Percentiles rank a stretch among this genome's conserved stretches.
Conservation (phyloP, 2,888 invertebrate genomes). For the Eilema depressum region DNA sequence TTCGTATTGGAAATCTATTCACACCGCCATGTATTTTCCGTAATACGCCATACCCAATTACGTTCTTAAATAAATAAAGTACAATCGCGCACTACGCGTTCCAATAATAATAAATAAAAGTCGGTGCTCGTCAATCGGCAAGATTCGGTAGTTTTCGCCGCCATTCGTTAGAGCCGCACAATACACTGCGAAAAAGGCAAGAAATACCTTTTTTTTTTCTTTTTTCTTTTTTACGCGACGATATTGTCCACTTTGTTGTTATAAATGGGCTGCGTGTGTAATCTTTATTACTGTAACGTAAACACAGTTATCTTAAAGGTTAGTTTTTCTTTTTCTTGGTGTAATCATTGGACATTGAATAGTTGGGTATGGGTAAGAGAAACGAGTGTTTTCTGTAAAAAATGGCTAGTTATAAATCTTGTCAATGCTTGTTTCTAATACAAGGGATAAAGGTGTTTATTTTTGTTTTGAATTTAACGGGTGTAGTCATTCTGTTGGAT, state of each 20-base stretch:
- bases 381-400: conserved; percentile 41
- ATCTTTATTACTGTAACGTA: conserved; percentile 56
- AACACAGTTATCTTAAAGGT: conserved; percentile 55
- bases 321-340: conserved; percentile 47
- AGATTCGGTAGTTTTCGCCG: conserved; percentile 48
- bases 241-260: conserved; percentile 56
- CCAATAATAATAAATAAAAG: conserved; percentile 49
- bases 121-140: conserved; percentile 40
- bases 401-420: conserved; percentile 43
- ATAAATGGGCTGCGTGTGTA: conserved; percentile 54
- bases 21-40: background rate
- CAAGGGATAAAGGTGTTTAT: conserved; percentile 32
- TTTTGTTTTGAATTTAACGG: background rate
- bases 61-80: conserved; percentile 36
- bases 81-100: conserved; percentile 45
- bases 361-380: conserved; percentile 43
- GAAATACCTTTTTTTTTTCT: conserved; percentile 49
- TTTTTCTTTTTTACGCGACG: conserved; percentile 45
- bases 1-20: background rate
- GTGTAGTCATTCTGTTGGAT: background rate
- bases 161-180: conserved; percentile 53
- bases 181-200: conserved; percentile 47
- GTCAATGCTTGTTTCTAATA: conserved; percentile 42
- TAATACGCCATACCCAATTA: conserved; percentile 20
- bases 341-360: conserved; percentile 45